Conservation (phyloP, 2,797 vertebrate genomes). For the Lacerta bilineata region DNA sequence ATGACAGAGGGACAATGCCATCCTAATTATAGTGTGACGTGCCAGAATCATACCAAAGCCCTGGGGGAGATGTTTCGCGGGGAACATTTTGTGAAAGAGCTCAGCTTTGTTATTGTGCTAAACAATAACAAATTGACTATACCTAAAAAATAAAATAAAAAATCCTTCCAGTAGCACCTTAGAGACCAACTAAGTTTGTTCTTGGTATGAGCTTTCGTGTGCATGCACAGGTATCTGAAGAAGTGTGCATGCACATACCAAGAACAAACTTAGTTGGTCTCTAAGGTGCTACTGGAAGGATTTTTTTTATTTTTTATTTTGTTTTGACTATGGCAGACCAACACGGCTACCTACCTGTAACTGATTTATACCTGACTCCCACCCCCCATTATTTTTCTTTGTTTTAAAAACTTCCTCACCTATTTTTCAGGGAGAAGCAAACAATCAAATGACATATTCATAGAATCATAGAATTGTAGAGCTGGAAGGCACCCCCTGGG, state of each 20-base stretch:
- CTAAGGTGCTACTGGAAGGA: too few species aligned
- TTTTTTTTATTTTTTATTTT: too few species aligned
- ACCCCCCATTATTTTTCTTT: background rate
- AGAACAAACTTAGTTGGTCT: too few species aligned
- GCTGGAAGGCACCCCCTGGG: too few species aligned
- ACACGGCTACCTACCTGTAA: too few species aligned
- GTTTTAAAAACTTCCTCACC: background rate
- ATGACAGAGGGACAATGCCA: constrained; percentile 23
- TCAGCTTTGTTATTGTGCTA: background rate
- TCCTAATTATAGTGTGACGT: constrained; percentile 31
- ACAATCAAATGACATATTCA: background rate
- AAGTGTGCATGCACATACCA: too few species aligned
- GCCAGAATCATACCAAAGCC: background rate
- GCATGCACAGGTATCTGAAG: too few species aligned
- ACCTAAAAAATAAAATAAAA: background rate
- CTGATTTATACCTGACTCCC: background rate
- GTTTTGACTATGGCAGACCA: too few species aligned
- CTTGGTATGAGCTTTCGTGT: too few species aligned
- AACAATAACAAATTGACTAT: background rate
- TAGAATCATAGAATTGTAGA: too few species aligned
- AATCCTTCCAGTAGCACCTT: too few species aligned
- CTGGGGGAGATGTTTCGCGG: background rate
- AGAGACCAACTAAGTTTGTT: too few species aligned
- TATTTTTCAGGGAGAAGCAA: background rate
- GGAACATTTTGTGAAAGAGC: background rate